These are phyloP conservation scores for Lordiphosa stackelbergi DNA, from an alignment of 1,140 invertebrate genomes.

Conservation along the genomic window DNA sequence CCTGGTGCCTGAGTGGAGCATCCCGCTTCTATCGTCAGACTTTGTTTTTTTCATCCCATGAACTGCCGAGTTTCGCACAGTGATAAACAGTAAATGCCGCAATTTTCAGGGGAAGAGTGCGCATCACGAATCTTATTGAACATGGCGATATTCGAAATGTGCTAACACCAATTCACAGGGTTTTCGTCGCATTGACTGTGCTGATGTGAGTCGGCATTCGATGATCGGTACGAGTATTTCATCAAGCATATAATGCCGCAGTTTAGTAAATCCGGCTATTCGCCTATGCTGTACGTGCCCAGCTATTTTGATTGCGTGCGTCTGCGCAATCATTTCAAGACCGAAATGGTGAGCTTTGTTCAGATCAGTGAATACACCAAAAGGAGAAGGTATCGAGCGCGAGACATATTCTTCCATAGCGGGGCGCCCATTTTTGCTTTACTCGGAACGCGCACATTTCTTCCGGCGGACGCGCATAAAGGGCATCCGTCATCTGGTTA, in stretches of 20 bases:
- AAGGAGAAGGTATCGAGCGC: slow-evolving; percentile 90
- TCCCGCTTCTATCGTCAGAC: slow-evolving; percentile 94
- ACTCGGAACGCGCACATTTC: slow-evolving; percentile 96
- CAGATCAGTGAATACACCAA: slow-evolving; percentile 94
- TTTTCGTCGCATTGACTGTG: slow-evolving; percentile 81
- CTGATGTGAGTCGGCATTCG: slow-evolving; percentile 81
- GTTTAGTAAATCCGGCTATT: slow-evolving; percentile 86
- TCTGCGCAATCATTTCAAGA: slow-evolving; percentile 94
- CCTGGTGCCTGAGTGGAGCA: slow-evolving; percentile 93
- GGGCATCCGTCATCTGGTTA: slow-evolving; percentile 94
- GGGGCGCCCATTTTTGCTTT: slow-evolving; percentile 92
- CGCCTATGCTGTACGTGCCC: slow-evolving; percentile 93
- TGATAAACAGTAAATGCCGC: slow-evolving; percentile 89
- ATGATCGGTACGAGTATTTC: slow-evolving; percentile 93
- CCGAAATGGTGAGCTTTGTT: slow-evolving; percentile 89
- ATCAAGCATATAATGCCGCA: slow-evolving; percentile 89
- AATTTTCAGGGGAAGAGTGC: slow-evolving; percentile 91
- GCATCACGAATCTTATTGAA: slow-evolving; percentile 81
- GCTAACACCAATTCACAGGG: slow-evolving; percentile 86
- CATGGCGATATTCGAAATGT: slow-evolving; percentile 86
- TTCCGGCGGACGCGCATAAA: slow-evolving; percentile 92
- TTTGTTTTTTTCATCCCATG: slow-evolving; percentile 87
- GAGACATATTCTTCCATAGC: slow-evolving; percentile 95
- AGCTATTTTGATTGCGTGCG: slow-evolving; percentile 97
- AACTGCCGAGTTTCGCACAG: slow-evolving; percentile 87